Evolutionary conservation across 1,140 invertebrate species (phyloP).

Genomic region (Hyposmocoma kahamanoa): DNA sequence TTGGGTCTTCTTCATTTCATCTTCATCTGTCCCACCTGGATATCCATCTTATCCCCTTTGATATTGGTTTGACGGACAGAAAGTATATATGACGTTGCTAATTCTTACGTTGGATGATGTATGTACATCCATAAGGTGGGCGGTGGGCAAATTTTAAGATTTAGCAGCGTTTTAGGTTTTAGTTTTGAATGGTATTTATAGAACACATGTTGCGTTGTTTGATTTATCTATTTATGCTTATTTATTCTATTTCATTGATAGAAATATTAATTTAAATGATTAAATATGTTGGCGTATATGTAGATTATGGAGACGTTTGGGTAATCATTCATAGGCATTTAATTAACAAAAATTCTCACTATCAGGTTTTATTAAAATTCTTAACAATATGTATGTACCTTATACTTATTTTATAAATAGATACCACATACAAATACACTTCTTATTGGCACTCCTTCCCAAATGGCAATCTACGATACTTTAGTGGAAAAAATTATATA

Average conservation of each 20-base stretch:
- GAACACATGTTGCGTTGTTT: no score
- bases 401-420: constrained; percentile 36
- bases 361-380: constrained; percentile 54
- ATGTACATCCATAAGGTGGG: no score
- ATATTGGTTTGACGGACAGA: neutral
- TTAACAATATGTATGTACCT: constrained; percentile 56
- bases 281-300: constrained; percentile 6
- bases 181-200: no score
- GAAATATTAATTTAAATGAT: no score
- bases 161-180: no score
- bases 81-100: no score
- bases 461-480: constrained; percentile 27
- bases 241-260: no score
- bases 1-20: constrained; percentile 51
- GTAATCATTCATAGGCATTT: constrained; percentile 16
- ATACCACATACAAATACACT: constrained; percentile 40
- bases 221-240: no score
- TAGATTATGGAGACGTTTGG: no score
- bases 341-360: constrained; percentile 33
- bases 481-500: constrained; percentile 29
- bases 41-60: constrained; percentile 35
- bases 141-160: no score
- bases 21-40: constrained; percentile 36
- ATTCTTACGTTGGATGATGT: no score
- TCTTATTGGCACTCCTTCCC: constrained; percentile 49